Conservation (phyloP, 2,888 invertebrate species). For the Drosophila subsilvestris region DNA sequence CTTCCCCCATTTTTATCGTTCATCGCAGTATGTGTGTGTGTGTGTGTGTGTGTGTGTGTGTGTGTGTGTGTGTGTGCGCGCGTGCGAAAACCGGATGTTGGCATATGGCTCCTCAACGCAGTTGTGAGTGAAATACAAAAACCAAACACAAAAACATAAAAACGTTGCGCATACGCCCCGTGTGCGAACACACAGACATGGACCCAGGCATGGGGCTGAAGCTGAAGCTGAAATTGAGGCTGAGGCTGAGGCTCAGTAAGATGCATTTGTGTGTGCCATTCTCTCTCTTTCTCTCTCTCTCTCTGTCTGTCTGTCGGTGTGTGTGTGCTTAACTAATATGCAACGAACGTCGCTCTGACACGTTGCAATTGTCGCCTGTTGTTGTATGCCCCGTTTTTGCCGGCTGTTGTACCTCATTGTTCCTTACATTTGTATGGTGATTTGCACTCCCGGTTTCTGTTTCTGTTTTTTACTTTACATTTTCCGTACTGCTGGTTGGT, state of each 20-base stretch:
- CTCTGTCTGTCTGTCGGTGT: conserved; percentile 14
- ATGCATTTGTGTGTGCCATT: not conserved
- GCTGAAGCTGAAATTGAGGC: too few relatives aligned
- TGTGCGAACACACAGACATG: conserved; percentile 31
- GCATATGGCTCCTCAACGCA: conserved; percentile 52
- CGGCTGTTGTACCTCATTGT: conserved; percentile 24
- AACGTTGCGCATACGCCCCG: conserved; percentile 54
- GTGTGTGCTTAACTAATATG: conserved; percentile 64
- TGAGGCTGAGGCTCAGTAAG: not conserved
- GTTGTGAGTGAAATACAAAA: conserved; percentile 27
- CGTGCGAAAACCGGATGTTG: conserved; percentile 54
- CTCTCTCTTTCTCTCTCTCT: not conserved
- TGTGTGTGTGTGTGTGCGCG: conserved; percentile 17
- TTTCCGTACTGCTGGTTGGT: not conserved
- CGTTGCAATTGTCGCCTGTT: conserved; percentile 57
- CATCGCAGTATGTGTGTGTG: not conserved
- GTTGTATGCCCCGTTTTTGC: conserved; percentile 26
- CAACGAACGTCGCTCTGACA: conserved; percentile 54
- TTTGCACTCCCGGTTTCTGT: conserved; percentile 18
- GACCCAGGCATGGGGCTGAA: not conserved
- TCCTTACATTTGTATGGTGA: conserved; percentile 46
- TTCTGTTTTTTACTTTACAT: not conserved
- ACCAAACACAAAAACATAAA: too few relatives aligned
- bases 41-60: not conserved
- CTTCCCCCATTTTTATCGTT: too few relatives aligned